Percentiles rank a stretch among this genome's conserved stretches.
phyloP scores from a whole-genome alignment of 2,113 vertebrate genomes.

The Macrotis lagotis region DNA sequence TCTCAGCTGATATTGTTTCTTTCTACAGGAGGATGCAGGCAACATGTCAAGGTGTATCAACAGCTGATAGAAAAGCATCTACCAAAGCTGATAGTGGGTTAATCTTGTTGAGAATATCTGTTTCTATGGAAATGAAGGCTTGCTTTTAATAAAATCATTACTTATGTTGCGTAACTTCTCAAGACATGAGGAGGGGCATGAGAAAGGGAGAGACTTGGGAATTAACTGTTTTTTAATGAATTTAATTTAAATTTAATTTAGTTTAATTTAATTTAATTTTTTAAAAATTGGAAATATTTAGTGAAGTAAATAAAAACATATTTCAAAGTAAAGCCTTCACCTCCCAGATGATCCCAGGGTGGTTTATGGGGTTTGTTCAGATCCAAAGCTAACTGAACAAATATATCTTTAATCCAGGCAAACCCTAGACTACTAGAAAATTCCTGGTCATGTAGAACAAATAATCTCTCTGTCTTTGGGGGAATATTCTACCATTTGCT shows the following conservation, averaged over 20 bases:
- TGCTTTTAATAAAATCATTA: not conserved
- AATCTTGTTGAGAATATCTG: constrained; percentile 24
- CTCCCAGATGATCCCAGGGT: not conserved
- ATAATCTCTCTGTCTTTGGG: not conserved
- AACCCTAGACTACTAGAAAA: not conserved
- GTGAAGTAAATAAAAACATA: constrained; percentile 13
- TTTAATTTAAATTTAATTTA: no score
- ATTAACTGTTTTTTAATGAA: not conserved
- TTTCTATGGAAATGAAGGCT: not conserved
- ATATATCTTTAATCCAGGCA: not conserved
- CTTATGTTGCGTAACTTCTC: not conserved
- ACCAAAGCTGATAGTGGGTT: not conserved
- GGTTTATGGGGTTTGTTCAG: not conserved
- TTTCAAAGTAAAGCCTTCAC: not conserved
- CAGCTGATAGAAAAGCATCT: constrained; percentile 37
- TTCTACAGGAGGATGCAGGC: constrained; percentile 43
- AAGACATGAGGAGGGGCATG: not conserved
- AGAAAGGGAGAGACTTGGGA: not conserved
- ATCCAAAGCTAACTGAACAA: not conserved
- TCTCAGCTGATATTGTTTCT: constrained; percentile 19
- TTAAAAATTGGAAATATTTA: not conserved
- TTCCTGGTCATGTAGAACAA: not conserved
- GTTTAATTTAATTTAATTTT: no score
- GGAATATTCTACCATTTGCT: not conserved
- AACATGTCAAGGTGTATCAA: constrained; percentile 45